Evolutionary conservation across 2,113 vertebrate genomes (phyloP).

Genomic region (Cathartes aura): DNA sequence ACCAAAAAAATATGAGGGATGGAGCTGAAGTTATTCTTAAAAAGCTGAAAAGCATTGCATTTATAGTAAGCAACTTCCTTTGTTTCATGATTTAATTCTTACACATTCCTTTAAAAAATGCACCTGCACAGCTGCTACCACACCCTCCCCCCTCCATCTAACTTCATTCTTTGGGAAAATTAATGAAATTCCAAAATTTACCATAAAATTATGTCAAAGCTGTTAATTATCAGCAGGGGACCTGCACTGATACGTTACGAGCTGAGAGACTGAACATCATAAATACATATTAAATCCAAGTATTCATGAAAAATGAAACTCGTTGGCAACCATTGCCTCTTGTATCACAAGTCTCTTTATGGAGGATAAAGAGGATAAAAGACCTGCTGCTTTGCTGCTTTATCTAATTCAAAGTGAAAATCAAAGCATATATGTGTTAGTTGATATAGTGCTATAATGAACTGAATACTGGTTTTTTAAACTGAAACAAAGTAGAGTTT

Average conservation of each 20-base stretch:
- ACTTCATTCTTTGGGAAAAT: not conserved
- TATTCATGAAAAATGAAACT: not conserved
- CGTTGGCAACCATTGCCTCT: not conserved
- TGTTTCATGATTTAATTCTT: not conserved
- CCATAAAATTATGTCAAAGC: not conserved
- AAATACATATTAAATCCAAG: not conserved
- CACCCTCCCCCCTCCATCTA: rapidly evolving
- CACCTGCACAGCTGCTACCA: not conserved
- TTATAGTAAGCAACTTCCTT: not conserved
- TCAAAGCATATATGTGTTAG: not conserved
- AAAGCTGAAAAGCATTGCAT: not conserved
- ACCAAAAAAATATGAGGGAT: not conserved
- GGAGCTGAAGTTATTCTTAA: not conserved
- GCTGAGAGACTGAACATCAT: not conserved
- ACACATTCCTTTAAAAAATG: not conserved
- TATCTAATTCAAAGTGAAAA: not conserved
- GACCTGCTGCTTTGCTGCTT: not conserved
- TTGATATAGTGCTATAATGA: not conserved
- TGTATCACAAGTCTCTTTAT: not conserved
- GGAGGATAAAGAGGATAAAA: not conserved
- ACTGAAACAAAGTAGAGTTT: not conserved
- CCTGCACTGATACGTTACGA: not conserved
- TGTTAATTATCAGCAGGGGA: not conserved
- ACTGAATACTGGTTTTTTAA: not conserved
- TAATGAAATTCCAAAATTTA: not conserved